Conservation (phyloP, 2,888 invertebrate species). For the Orthosia gothica region DNA sequence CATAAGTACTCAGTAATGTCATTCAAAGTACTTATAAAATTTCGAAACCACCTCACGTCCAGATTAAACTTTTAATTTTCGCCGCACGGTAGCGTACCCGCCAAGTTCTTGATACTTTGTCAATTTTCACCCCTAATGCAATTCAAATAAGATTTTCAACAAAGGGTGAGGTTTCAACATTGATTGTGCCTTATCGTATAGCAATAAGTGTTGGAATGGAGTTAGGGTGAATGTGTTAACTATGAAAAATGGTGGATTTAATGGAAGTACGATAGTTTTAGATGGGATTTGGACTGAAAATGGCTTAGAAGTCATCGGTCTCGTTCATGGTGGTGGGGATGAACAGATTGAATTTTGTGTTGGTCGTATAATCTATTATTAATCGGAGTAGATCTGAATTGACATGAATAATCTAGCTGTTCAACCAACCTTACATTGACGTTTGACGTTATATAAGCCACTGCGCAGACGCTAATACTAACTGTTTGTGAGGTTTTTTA, state of each 20-base stretch:
- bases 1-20: slow-evolving; percentile 38
- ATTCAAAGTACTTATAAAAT: slow-evolving; percentile 51
- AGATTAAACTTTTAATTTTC: slow-evolving; percentile 59
- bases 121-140: slow-evolving; percentile 63
- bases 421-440: no score
- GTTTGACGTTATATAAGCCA: no score
- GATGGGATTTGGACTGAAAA: slow-evolving; percentile 48
- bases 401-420: no score
- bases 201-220: slow-evolving; percentile 64
- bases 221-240: slow-evolving; percentile 71
- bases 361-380: neutral
- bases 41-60: slow-evolving; percentile 47
- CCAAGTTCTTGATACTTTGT: slow-evolving; percentile 53
- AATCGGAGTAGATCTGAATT: no score
- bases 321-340: neutral
- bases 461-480: no score
- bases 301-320: slow-evolving; percentile 42
- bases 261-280: slow-evolving; percentile 66
- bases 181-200: slow-evolving; percentile 64
- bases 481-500: no score
- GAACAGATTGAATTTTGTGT: neutral
- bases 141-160: slow-evolving; percentile 66
- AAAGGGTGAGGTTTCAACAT: slow-evolving; percentile 58
- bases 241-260: slow-evolving; percentile 69
- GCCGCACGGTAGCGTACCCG: slow-evolving; percentile 41